Percentiles rank a stretch among this genome's conserved stretches.
Conservation (phyloP, 2,797 vertebrate species). For the Crax fasciolata region DNA sequence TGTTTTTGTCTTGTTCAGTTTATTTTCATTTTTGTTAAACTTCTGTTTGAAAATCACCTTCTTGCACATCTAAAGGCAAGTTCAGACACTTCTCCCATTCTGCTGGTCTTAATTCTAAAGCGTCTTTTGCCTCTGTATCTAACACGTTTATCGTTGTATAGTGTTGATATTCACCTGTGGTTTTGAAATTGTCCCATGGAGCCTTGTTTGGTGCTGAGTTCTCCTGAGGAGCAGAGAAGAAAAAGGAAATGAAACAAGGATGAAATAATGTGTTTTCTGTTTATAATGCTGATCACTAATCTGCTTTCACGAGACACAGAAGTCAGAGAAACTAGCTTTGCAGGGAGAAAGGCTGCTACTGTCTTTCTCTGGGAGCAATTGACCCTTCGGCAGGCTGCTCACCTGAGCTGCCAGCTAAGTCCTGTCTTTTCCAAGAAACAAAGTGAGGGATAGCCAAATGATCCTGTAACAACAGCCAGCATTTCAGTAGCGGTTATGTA, state of each 20-base stretch:
- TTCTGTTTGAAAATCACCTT: slow-evolving; percentile 99
- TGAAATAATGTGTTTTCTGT: background rate
- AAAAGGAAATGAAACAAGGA: slow-evolving; percentile 42
- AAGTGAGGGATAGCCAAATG: slow-evolving; percentile 16
- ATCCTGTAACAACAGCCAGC: slow-evolving; percentile 48
- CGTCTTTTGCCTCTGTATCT: slow-evolving; percentile 95
- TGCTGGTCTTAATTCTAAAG: slow-evolving; percentile 97
- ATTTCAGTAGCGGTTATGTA: background rate
- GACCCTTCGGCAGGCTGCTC: slow-evolving; percentile 34
- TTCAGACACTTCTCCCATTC: slow-evolving; percentile 99
- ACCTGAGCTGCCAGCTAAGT: slow-evolving; percentile 51
- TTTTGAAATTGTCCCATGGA: slow-evolving; percentile 99
- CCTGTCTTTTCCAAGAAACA: slow-evolving; percentile 11
- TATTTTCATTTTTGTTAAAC: slow-evolving; percentile 86
- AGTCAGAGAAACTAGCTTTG: slow-evolving; percentile 37
- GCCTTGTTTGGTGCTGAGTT: slow-evolving; percentile 95
- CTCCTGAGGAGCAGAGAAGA: slow-evolving; percentile 87
- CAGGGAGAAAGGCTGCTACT: background rate
- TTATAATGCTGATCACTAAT: background rate
- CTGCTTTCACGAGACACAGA: slow-evolving; percentile 12
- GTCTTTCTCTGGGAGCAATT: background rate
- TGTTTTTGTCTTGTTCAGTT: slow-evolving; percentile 74
- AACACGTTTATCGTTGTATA: slow-evolving; percentile 99
- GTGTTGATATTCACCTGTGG: slow-evolving; percentile 98
- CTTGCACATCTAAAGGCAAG: slow-evolving; percentile 98